Evolutionary conservation across 2,888 invertebrate species (phyloP), one percentile per base, ranked within the genome.

Genomic region (Anaspis maculata): DNA sequence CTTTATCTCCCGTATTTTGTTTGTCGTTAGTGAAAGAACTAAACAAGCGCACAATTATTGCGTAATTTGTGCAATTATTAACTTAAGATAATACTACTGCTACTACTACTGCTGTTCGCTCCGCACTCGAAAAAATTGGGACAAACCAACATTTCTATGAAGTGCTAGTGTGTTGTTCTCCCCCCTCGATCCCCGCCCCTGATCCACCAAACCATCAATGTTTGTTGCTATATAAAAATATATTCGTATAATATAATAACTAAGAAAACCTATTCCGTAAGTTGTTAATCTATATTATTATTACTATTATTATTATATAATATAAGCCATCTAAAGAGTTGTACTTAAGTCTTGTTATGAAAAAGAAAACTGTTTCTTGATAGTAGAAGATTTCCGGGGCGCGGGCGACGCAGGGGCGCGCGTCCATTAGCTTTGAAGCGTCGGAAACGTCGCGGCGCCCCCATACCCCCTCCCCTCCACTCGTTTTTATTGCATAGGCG

Each of bases 271-370:
- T 41, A 41, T 41, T 40, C 41, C 27, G 30, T 41, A 41, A 41
- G 37, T 41, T 41, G 41, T 41, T 41, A 34, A 36, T 34, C 32
- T 38, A 37, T 27, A 10, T n/a, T 35, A 35, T 28, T 23, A 34
- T 34, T 19, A 19, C 19, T n/a, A n/a, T n/a, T n/a, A 19, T 19
- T 5, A 19, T 19, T 6, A 19, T 19, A 19, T 19, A 9, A 33
- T 30, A 36, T 32, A 36, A 41, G 31, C 27, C 37, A 37, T 37
- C 40, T 40, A n/a, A n/a, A 19, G 19, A 19, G 34, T 38, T 38
- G 37, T 41, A 41, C 34, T 41, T 41, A 41, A 37, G 34, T 40
- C 36, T 40, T 36, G 40, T 40, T 40, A 36, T 35, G n/a, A n/a
- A n/a, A n/a, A n/a, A n/a, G n/a, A n/a, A n/a, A n/a, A n/a, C n/a